Base-by-base conservation (phyloP, 2,797 vertebrate species). In the Oreochromis mossambicus region DNA sequence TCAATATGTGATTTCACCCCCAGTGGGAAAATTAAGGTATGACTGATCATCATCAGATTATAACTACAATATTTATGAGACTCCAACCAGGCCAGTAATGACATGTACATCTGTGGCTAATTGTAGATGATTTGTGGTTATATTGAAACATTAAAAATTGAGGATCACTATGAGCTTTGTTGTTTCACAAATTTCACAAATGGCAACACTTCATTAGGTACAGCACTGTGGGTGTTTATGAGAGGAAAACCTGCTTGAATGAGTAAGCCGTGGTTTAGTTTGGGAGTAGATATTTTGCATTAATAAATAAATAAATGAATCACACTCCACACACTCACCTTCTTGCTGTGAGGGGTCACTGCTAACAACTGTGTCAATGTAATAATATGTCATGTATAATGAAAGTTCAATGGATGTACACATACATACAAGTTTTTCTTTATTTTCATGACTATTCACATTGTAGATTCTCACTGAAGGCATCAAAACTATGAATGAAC, bases 1-100 rank as follows among this genome's bases (percentile, higher is more conserved):
- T 90, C 78, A 88, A 86, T 90, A 90, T 87, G 85, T 89, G 86
- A 93, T 86, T 92, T 92, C 83, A 92, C 70, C 50, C 82, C 19
- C 79, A 73, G 79, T 11, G 84, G 85, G 77, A 83, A 86, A 87
- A 85, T 89, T 2, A 85, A 86, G 32, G 81, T 82, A 41, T 29
- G 68, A 86, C 81, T 82, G 82, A 84, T 84, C 85, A 86, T 92
- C 85, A 82, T 85, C 79, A 88, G 79, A 86, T 85, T 48, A 73
- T 19, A 73, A 46, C 68, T 85, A 3, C 24, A 63, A 5, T 85
- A 88, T 88, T 88, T 84, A 90, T 63, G 81, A 83, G 78, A 38
- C 63, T 81, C 63, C 63, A 80, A 50, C 17, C 54, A 66, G 43
- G 58, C 21, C 8, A 52, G 13, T 82, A 61, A 83, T 41, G 58